A percentile compares a stretch with the other conserved stretches of the same genome.
phyloP scores from a whole-genome alignment of 2,888 invertebrate species.

The Nomada hirtipes region DNA sequence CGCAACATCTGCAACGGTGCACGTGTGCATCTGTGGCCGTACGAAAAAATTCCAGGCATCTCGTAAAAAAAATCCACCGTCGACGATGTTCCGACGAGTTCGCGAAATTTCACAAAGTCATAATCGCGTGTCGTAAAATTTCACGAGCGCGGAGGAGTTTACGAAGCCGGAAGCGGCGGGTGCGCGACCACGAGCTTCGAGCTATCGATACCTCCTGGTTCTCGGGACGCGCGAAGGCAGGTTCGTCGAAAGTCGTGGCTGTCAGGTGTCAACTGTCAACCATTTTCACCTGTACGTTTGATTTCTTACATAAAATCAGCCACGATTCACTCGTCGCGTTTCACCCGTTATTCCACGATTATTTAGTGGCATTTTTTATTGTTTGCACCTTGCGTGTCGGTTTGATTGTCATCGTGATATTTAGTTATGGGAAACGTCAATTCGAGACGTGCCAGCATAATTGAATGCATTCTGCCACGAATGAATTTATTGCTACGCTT shows the following conservation, averaged over 20 bases:
- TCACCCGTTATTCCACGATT: constrained; percentile 1
- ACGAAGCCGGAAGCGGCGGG: constrained; percentile 31
- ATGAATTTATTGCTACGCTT: too few relatives aligned
- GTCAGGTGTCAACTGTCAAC: constrained; percentile 40
- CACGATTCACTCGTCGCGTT: background rate
- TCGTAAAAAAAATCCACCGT: constrained; percentile 19
- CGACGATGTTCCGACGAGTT: background rate
- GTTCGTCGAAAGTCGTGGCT: constrained; percentile 45
- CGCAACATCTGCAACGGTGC: background rate
- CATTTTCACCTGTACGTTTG: constrained; percentile 37
- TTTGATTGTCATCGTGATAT: background rate
- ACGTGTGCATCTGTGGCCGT: background rate
- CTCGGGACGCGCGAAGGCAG: constrained; percentile 14
- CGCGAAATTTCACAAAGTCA: constrained; percentile 38
- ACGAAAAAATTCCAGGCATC: constrained; percentile 16
- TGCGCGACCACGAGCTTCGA: background rate
- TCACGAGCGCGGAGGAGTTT: constrained; percentile 8
- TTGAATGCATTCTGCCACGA: too few relatives aligned
- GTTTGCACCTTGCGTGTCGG: background rate
- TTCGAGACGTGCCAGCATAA: background rate
- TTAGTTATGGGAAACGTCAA: background rate
- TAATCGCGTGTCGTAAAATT: constrained; percentile 46
- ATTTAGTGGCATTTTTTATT: constrained; percentile 13
- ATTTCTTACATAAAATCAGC: constrained; percentile 46
- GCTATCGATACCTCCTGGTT: constrained; percentile 35